Percentiles rank a stretch among this genome's conserved stretches.
Conservation (phyloP, 1,140 invertebrate genomes). For the Eciton burchellii region DNA sequence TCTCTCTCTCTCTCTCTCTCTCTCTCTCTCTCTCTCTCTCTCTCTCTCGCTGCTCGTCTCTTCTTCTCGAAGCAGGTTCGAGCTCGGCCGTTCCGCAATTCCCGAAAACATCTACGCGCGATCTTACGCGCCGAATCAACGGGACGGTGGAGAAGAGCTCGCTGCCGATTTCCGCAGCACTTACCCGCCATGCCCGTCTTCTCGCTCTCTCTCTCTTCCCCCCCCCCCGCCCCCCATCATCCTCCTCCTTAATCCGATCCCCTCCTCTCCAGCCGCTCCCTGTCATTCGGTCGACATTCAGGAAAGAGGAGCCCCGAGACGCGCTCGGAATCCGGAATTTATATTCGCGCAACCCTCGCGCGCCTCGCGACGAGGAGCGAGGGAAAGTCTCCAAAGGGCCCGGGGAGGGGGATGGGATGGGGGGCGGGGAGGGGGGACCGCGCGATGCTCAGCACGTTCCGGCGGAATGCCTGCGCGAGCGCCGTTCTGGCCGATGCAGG, state of each 20-base stretch:
- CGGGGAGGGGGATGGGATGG: neutral
- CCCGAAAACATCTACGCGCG: too few species aligned
- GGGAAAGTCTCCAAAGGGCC: neutral
- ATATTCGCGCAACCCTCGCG: slow-evolving; percentile 61
- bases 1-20: slow-evolving; percentile 4
- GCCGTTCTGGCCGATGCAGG: slow-evolving; percentile 38
- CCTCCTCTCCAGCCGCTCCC: slow-evolving; percentile 7
- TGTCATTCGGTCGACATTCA: slow-evolving; percentile 18
- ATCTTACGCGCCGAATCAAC: too few species aligned
- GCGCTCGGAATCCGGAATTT: slow-evolving; percentile 73
- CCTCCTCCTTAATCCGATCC: slow-evolving; percentile 42
- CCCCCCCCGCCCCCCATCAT: slow-evolving; percentile 20
- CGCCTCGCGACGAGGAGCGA: neutral
- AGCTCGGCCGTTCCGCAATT: slow-evolving; percentile 18
- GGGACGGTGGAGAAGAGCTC: neutral
- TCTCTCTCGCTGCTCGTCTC: slow-evolving; percentile 9
- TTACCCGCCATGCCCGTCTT: too few species aligned
- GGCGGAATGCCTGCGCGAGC: slow-evolving; percentile 75
- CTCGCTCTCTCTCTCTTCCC: too few species aligned
- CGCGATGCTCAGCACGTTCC: slow-evolving; percentile 69
- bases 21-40: neutral
- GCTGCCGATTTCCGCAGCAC: neutral
- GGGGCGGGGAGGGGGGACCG: neutral
- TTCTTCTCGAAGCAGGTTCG: slow-evolving; percentile 34
- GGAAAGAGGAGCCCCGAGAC: slow-evolving; percentile 32